These are phyloP conservation scores for Chalcosyrphus nemorum DNA, from an alignment of 2,888 invertebrate species.

Conservation along the genomic window DNA sequence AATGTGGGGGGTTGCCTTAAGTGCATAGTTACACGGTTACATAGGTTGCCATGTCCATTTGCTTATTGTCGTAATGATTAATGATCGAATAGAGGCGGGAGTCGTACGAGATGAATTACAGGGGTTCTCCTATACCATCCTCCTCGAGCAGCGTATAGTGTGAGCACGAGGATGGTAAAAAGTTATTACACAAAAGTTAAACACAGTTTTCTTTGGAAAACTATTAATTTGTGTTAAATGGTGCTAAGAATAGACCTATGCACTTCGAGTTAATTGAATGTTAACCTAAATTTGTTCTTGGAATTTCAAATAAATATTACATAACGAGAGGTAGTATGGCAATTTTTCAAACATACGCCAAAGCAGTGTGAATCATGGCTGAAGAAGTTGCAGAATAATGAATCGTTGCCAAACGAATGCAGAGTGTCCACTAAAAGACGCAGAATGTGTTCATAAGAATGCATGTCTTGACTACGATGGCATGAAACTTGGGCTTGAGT, in stretches of 20 bases:
- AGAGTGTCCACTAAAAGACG: no score
- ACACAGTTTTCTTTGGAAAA: not conserved
- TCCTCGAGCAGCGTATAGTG: not conserved
- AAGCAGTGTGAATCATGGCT: no score
- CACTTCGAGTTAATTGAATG: conserved; percentile 4
- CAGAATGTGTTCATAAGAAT: no score
- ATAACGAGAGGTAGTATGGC: no score
- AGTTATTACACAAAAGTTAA: not conserved
- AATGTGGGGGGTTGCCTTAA: conserved; percentile 48
- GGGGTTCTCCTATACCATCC: conserved; percentile 3
- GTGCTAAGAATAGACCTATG: conserved; percentile 1
- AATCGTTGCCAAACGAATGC: no score
- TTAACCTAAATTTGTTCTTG: not conserved
- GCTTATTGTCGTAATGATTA: conserved; percentile 68
- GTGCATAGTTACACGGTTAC: conserved; percentile 57
- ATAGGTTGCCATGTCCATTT: conserved; percentile 50
- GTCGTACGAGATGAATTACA: conserved; percentile 34
- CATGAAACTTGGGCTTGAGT: no score
- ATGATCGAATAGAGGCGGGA: conserved; percentile 45
- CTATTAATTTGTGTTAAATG: conserved; percentile 31
- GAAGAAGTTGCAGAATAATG: no score
- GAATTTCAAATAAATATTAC: no score
- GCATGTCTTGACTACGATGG: no score
- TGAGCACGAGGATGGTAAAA: not conserved
- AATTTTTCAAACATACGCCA: no score